phyloP scores from a whole-genome alignment of 1,140 invertebrate species.

The Cydia pomonella region DNA sequence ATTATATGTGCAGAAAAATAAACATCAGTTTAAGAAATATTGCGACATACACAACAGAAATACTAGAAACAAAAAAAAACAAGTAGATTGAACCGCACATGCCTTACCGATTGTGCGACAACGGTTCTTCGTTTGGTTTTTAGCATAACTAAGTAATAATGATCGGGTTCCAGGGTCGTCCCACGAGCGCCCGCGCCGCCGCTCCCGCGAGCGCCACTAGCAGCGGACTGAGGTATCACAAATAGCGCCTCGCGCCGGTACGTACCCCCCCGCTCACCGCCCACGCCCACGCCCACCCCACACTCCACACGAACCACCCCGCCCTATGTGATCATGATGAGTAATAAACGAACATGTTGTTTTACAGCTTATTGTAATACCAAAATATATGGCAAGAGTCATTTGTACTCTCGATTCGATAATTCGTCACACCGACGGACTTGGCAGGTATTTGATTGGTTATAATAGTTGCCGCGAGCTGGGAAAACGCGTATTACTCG shows the following conservation, averaged over 20 bases:
- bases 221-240: slow-evolving; percentile 77
- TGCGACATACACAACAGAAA: no score
- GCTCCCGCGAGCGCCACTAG: slow-evolving; percentile 74
- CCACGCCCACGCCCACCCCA: slow-evolving; percentile 25
- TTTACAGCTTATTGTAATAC: slow-evolving; percentile 77
- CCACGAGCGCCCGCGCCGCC: slow-evolving; percentile 67
- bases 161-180: slow-evolving; percentile 51
- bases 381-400: slow-evolving; percentile 76
- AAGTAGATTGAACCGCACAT: no score
- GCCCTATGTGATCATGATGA: slow-evolving; percentile 10
- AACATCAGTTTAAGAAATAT: no score
- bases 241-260: slow-evolving; percentile 67
- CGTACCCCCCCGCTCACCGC: slow-evolving; percentile 50
- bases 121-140: no score
- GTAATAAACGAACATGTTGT: slow-evolving; percentile 64
- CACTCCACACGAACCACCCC: slow-evolving; percentile 36
- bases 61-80: no score
- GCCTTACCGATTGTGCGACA: no score
- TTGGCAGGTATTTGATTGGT: slow-evolving; percentile 79
- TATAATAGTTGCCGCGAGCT: slow-evolving; percentile 72
- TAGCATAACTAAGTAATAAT: no score
- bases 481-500: slow-evolving; percentile 51
- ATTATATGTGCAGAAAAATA: no score
- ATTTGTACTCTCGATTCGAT: slow-evolving; percentile 68
- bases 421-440: slow-evolving; percentile 78